Evolutionary conservation across 2,888 invertebrate genomes (phyloP).

Genomic region (Xanthia togata): DNA sequence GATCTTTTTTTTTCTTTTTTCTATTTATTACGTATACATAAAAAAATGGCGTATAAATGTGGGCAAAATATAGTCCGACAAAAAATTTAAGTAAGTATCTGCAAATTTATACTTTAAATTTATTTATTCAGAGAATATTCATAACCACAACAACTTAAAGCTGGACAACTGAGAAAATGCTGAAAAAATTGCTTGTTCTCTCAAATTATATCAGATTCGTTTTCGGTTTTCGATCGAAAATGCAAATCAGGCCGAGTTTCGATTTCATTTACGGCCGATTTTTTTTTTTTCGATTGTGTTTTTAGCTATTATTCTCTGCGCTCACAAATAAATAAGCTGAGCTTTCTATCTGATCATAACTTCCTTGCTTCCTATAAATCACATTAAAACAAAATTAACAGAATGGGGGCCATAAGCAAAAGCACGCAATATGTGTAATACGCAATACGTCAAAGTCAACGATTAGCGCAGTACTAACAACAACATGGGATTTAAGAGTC

Average conservation of each 20-base stretch:
- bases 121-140: not conserved
- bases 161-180: not conserved
- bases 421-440: not conserved
- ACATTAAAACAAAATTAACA: not conserved
- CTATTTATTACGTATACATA: not conserved
- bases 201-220: not conserved
- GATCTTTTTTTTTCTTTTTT: not conserved
- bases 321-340: not conserved
- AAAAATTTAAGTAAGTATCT: no score
- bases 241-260: no score
- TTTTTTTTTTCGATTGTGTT: no score
- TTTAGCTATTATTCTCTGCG: not conserved
- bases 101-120: not conserved
- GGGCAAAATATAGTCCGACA: not conserved
- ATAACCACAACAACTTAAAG: not conserved
- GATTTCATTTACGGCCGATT: no score
- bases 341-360: not conserved
- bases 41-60: not conserved
- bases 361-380: not conserved
- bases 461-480: not conserved
- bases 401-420: not conserved
- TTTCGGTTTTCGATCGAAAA: no score
- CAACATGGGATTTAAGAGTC: slow-evolving; percentile 17
- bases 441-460: no score
- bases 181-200: not conserved